phyloP scores from a whole-genome alignment of 2,888 invertebrate genomes.

The Frankliniella fusca region DNA sequence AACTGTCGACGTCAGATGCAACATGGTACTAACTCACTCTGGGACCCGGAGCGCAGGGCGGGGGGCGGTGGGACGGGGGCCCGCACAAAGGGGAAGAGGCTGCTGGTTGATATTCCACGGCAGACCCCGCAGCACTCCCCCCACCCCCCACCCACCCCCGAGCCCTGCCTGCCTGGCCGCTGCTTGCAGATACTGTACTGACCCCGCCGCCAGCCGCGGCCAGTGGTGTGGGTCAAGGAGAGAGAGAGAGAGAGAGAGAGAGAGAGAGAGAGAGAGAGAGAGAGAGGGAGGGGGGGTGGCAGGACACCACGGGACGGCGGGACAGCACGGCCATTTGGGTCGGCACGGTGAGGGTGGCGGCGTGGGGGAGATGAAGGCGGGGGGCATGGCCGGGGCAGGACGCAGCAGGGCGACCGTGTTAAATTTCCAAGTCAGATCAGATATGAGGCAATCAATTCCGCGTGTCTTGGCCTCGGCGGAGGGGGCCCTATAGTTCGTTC shows the following conservation, averaged over 20 bases:
- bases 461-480: neutral
- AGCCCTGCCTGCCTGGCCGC: neutral
- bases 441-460: constrained; percentile 17
- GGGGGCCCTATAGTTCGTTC: too few relatives aligned
- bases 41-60: neutral
- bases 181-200: neutral
- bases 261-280: too few relatives aligned
- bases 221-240: neutral
- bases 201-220: neutral
- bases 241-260: neutral
- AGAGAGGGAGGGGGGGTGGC: too few relatives aligned
- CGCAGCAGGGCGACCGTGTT: neutral
- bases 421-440: constrained; percentile 9
- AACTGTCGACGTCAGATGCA: constrained; percentile 26
- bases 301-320: too few relatives aligned
- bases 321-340: neutral
- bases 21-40: constrained; percentile 23
- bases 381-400: neutral
- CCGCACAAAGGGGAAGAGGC: neutral
- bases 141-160: neutral
- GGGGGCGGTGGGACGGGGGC: too few relatives aligned
- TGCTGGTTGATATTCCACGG: constrained; percentile 17
- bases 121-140: neutral
- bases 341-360: neutral
- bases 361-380: too few relatives aligned